These are phyloP conservation scores for Embidobia sp. DNA, from an alignment of 2,888 invertebrate genomes.

Conservation along the genomic window DNA sequence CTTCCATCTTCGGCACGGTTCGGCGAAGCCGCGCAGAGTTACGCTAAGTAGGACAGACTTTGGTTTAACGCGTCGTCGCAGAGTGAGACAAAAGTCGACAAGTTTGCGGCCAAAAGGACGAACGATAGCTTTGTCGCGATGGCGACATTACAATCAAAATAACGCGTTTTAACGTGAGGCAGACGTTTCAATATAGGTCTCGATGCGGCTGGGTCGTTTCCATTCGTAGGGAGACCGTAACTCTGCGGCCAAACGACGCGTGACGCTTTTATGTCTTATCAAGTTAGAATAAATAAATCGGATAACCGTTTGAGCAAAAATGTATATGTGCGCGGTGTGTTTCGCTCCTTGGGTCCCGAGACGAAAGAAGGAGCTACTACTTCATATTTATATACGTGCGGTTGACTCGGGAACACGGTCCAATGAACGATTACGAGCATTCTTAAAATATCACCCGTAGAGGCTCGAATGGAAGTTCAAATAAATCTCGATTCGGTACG, in stretches of 20 bases:
- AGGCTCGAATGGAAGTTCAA: constrained; percentile 31
- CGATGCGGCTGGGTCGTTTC: constrained; percentile 62
- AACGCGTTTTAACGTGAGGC: constrained; percentile 76
- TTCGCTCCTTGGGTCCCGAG: constrained; percentile 17
- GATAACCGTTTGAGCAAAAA: constrained; percentile 57
- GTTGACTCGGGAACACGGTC: constrained; percentile 60
- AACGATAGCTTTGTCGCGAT: constrained; percentile 70
- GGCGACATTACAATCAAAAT: constrained; percentile 76
- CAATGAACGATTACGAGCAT: constrained; percentile 64
- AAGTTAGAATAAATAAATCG: constrained; percentile 73
- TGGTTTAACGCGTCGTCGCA: constrained; percentile 30
- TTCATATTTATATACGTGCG: constrained; percentile 65
- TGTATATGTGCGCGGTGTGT: constrained; percentile 27
- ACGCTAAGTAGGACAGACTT: constrained; percentile 62
- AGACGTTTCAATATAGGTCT: constrained; percentile 69
- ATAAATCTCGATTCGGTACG: constrained; percentile 30
- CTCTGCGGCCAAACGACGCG: constrained; percentile 71
- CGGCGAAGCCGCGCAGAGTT: constrained; percentile 52
- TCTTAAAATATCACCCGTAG: constrained; percentile 57
- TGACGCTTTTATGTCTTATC: constrained; percentile 71
- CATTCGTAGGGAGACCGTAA: constrained; percentile 66
- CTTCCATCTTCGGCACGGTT: constrained; percentile 68
- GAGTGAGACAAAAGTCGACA: constrained; percentile 54
- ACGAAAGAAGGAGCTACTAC: constrained; percentile 37
- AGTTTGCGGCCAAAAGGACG: constrained; percentile 63